Base-by-base conservation (phyloP, 1,140 invertebrate genomes). In the Drosophila triauraria region DNA sequence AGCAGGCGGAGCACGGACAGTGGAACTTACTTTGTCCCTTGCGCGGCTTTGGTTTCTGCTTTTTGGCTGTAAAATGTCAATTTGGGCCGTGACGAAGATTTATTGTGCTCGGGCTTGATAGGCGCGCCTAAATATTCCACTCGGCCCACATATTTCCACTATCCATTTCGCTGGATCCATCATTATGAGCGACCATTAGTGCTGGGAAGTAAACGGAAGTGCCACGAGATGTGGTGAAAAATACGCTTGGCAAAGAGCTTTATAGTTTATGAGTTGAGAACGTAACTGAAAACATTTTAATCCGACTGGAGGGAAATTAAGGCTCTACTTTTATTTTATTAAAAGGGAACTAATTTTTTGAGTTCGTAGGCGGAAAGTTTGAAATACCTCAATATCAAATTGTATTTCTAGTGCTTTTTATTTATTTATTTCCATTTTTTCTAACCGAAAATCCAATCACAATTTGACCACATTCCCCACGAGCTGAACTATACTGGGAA, bases 81-180 rank as follows among this genome's bases (percentile, higher is more conserved):
- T 92, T 92, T 91, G 86, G 71, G 60, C 72, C 74, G 64, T 91
- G 91, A 92, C 87, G 84, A 92, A 88, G 91, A 92, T 91, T 92
- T 92, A 92, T 92, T 78, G 79, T 83, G 62, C 75, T 80, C 59
- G 53, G 61, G 42, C 20, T 81, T 85, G 75, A 90, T 90, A 74
- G 81, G 75, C 61, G 57, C 78, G 64, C 58, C 68, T 85, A 75
- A 85, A 82, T 85, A 71, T 65, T 60, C 48, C 54, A 67, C 51
- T 69, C 30, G 61, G 9, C 23, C 20, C 30, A 62, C 44, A 61
- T 72, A 62, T 78, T 77, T 50, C 17, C 40, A 61, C 75, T 61
- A 78, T 69, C 44, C 56, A 50, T 77, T 61, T 48, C 13, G 48
- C 17, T 23, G n/a, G 10, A 15, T 35, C 17, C 48, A 53, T 53